phyloP scores from a whole-genome alignment of 92 coral and sea anemone genomes.

The Palythoa grandiflora region DNA sequence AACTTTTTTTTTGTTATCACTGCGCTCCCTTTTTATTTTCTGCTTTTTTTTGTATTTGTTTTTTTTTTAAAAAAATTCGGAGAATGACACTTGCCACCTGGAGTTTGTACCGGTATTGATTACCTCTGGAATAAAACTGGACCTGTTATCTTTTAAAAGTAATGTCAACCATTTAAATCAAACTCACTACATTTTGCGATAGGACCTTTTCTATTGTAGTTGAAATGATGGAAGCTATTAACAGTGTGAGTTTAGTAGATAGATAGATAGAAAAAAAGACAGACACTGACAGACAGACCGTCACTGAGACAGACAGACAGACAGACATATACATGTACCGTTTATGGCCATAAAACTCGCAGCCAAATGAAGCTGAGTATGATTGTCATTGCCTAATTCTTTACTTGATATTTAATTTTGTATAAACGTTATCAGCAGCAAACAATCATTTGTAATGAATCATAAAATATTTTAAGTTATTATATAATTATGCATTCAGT shows the following conservation, averaged over 20 bases:
- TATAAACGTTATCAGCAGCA: background rate
- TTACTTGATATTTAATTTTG: background rate
- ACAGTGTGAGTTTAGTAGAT: background rate
- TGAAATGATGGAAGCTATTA: background rate
- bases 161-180: constrained; percentile 7
- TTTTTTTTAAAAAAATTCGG: too few relatives aligned
- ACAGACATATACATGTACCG: background rate
- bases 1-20: background rate
- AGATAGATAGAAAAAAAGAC: background rate
- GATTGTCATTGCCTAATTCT: background rate
- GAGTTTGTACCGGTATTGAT: too few relatives aligned
- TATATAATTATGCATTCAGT: background rate
- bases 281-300: too few relatives aligned
- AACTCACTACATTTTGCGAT: constrained; percentile 7
- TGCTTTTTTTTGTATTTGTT: too few relatives aligned
- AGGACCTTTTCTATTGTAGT: background rate
- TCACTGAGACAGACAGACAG: background rate
- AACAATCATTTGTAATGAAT: too few relatives aligned
- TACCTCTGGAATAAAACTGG: background rate
- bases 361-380: background rate
- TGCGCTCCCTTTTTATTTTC: background rate
- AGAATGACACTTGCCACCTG: too few relatives aligned
- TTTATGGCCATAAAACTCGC: too few relatives aligned
- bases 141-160: background rate
- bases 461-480: background rate